Base-by-base conservation (phyloP, 2,797 vertebrate genomes). In the Morelia viridis region DNA sequence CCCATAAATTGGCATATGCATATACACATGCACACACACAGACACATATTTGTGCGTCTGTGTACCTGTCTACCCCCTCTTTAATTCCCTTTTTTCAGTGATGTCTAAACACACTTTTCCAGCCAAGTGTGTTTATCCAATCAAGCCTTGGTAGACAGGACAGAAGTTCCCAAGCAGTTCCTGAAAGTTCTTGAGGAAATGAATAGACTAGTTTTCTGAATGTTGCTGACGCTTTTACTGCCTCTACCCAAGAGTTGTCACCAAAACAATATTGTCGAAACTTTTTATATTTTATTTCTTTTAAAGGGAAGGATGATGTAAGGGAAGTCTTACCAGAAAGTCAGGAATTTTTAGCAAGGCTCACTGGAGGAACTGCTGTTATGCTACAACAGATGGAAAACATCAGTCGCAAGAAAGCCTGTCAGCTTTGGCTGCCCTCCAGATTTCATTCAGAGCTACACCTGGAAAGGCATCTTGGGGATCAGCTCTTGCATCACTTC, bases 401-500 rank as follows among this genome's bases (percentile, higher is more conserved):
- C 1, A 26, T 28, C 0, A 65, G 0, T 24, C 91, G 7, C 89
- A 60, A 88, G 64, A 91, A 71, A 86, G 46, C 58, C 65, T 35
- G 50, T 87, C 90, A 24, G 87, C 94, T 15, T 31, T 50, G 93
- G 88, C 93, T 5, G 0, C 0, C 46, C 87, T 93, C 94, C 94
- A 94, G 64, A 80, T 1, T 93, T 22, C 68, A 65, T 93, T 94
- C 93, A 95, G 80, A 92, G 92, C 80, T 89, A 94, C 88, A 94
- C 60, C 2, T 60, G 0, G 41, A 84, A 91, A 68, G 92, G 91
- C 28, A 5, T 94, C 93, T 95, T 92, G 22, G 0, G 11, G 92
- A 3, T 94, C 91, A 91, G 50, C 64, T 28, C 56, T 0, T 12
- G 26, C 76, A 90, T 92, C 92, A n/a, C 90, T 56, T 64, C 80